Evolutionary conservation across 2,888 invertebrate genomes (phyloP), one percentile per base, ranked within the genome.

Genomic region (Pegoplata infirma): DNA sequence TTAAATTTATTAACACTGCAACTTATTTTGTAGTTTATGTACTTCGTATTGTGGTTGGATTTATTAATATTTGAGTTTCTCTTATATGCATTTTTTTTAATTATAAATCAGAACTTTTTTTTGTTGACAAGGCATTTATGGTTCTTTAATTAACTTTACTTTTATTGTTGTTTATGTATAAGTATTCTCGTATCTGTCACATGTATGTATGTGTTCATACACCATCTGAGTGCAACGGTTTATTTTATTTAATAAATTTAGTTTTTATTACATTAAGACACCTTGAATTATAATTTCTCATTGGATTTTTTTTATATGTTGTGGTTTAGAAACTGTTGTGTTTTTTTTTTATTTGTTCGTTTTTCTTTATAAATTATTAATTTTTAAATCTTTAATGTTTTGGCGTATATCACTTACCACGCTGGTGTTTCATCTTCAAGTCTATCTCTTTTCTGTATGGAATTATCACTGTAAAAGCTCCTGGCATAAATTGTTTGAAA

Each of bases 391-490:
- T 6, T 28, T 12, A 10, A 49, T 16, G 55, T 69, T 63, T 49
- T 58, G 49, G n/a, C n/a, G n/a, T n/a, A n/a, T 12, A 32, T 16
- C 32, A 66, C 88, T 88, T 86, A 88, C 88, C 88, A 88, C 28
- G 84, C 76, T 7, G 80, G 56, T 25, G 84, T 82, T 17, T 82
- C 69, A 19, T 74, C 75, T n/a, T 56, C 44, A 12, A 81, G 56
- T 51, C 71, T 78, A 36, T 76, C 71, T 46, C 72, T 81, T 17
- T 69, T 76, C 8, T 73, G 63, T 72, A 81, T 77, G 14, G 69
- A 17, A 71, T 80, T 81, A 14, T 76, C 55, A 28, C 44, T 53
- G 49, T 46, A 14, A 32, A 81, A 19, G 23, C 44, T 73, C 55
- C 80, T 76, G 25, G 81, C 67, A 19, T 66, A 19, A 6, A 78